These are phyloP conservation scores for Congeria kusceri DNA, from an alignment of 2,888 invertebrate genomes.

Conservation along the genomic window DNA sequence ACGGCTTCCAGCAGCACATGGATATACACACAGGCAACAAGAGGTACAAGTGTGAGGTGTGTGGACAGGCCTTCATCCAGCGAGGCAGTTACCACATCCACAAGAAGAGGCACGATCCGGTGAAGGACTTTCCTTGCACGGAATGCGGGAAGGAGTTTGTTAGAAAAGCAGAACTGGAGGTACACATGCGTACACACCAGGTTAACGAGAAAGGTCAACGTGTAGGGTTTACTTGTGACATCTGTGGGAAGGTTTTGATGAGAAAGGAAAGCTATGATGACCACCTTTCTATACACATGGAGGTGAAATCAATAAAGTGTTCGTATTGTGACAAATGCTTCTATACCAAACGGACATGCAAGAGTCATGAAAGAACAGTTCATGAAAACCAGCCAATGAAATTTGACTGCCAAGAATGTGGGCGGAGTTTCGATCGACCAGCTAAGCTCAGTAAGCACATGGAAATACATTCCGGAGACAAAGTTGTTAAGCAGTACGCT, in stretches of 20 bases:
- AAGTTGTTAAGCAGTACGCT: neutral
- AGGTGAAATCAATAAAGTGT: neutral
- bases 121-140: neutral
- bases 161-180: neutral
- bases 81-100: neutral
- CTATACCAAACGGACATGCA: constrained; percentile 1
- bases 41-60: constrained; percentile 2
- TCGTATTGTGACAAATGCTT: neutral
- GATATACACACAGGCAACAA: neutral
- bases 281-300: neutral
- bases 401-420: neutral
- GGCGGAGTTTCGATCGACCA: neutral
- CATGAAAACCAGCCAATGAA: neutral
- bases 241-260: constrained; percentile 2
- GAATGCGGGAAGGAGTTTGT: constrained; percentile 1
- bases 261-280: neutral
- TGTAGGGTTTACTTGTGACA: neutral
- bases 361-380: neutral
- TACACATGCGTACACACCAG: neutral
- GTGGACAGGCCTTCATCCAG: neutral
- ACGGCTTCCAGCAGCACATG: neutral
- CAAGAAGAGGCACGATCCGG: neutral
- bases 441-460: constrained; percentile 6
- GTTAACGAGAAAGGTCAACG: neutral
- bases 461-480: neutral